Base-by-base conservation (phyloP, 2,888 invertebrate species). In the Apeira syringaria region DNA sequence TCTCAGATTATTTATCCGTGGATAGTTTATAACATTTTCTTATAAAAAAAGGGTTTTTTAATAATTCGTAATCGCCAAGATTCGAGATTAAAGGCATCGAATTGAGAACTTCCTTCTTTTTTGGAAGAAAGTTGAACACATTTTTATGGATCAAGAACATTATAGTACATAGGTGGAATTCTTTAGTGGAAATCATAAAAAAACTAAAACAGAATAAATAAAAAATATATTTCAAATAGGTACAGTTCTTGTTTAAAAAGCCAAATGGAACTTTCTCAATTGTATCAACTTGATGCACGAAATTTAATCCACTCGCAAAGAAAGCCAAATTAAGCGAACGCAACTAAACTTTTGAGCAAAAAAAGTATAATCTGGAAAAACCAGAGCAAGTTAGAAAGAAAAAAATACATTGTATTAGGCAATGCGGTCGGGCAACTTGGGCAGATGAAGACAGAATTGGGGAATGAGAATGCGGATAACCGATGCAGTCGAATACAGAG, bases 331-430 rank as follows among this genome's bases (percentile, higher is more conserved):
- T 50, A 53, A 62, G 50, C 46, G 52, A 45, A 63, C 64, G 58
- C 52, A 46, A 51, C 57, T 54, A 51, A 63, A 64, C 56, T 62
- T 55, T 55, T 49, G 39, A 57, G 53, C 51, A 51, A 63, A 59
- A 63, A 64, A 64, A n/a, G n/a, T n/a, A 62, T 62, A 56, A 55
- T 51, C 50, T 54, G 38, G 50, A 22, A 32, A 37, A 60, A 56
- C 53, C 59, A 49, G 47, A 53, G 49, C 57, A 57, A 66, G 61
- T 64, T 62, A 59, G 54, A 63, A 53, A 57, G 57, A 68, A 65
- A 72, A 70, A 63, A 20, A 48, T 57, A 66, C 71, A 71, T 77
- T 75, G 72, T 76, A 76, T 73, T 74, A 77, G 68, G 74, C 72
- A 75, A 76, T 64, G 69, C 62, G 62, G 64, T 63, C 51, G 42